A percentile compares a stretch with the other conserved stretches of the same genome.
These are phyloP conservation scores for Chrysemys picta DNA, from an alignment of 2,113 vertebrate genomes.

Conservation along the genomic window DNA sequence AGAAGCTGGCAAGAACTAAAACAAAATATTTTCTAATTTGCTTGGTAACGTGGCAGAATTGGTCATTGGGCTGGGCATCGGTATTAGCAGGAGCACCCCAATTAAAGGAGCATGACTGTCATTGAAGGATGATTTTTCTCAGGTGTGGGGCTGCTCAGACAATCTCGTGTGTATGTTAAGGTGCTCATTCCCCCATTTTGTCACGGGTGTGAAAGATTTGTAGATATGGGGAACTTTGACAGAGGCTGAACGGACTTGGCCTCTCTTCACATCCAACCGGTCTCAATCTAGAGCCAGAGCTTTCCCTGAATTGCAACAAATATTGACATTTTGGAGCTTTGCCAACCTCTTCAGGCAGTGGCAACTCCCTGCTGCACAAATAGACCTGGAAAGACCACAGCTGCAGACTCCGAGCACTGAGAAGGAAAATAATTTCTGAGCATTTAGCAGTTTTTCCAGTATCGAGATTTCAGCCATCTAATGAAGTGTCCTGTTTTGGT, in stretches of 20 bases:
- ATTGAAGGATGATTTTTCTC: neutral
- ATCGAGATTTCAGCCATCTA: neutral
- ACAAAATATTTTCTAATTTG: neutral
- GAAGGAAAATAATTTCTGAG: neutral
- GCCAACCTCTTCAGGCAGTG: neutral
- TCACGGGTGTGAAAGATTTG: rapidly evolving
- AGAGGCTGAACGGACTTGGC: conserved; percentile 6
- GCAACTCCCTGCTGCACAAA: neutral
- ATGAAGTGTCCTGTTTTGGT: neutral
- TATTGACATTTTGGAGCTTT: conserved; percentile 4
- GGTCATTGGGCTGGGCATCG: neutral
- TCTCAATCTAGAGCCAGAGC: neutral
- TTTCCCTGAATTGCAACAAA: conserved; percentile 13
- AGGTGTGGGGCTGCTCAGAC: neutral
- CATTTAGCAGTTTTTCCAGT: neutral
- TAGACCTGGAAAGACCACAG: neutral
- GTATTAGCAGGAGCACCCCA: neutral
- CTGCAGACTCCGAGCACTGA: neutral
- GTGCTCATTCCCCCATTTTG: neutral
- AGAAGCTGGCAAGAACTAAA: neutral
- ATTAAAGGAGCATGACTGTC: neutral
- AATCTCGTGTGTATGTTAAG: rapidly evolving
- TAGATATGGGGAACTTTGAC: neutral
- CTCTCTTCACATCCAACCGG: neutral
- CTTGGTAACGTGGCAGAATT: neutral